A percentile compares a stretch with the other conserved stretches of the same genome.
Conservation (phyloP, 2,888 invertebrate genomes). For the Sicus ferrugineus region DNA sequence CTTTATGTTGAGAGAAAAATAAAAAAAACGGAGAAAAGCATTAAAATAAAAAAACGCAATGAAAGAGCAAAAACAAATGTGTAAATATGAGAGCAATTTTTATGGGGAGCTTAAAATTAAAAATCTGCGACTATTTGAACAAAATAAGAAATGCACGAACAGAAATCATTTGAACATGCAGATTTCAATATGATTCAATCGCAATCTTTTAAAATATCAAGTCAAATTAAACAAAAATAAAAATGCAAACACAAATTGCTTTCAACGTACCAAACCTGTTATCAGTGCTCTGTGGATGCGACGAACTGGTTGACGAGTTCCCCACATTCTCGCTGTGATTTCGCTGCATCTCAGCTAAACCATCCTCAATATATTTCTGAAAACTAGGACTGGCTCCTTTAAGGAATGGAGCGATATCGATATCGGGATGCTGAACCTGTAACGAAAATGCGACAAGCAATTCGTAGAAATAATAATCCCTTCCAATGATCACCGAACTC, state of each 20-base stretch:
- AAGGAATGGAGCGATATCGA: constrained; percentile 62
- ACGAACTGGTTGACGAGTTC: neutral
- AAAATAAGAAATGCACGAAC: too few relatives aligned
- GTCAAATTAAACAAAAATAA: too few relatives aligned
- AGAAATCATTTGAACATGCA: too few relatives aligned
- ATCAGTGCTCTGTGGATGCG: constrained; percentile 30
- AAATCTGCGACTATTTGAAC: too few relatives aligned
- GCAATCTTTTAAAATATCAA: too few relatives aligned
- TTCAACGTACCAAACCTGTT: constrained; percentile 43
- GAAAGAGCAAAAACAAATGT: too few relatives aligned
- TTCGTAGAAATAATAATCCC: too few relatives aligned
- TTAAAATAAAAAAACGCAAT: neutral
- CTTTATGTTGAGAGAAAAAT: constrained; percentile 1
- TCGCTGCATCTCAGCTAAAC: constrained; percentile 62
- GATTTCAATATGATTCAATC: too few relatives aligned
- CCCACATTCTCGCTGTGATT: constrained; percentile 43
- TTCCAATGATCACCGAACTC: too few relatives aligned
- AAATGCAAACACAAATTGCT: too few relatives aligned
- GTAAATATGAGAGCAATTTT: too few relatives aligned
- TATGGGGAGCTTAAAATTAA: too few relatives aligned
- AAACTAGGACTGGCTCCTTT: constrained; percentile 63
- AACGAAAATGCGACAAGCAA: neutral
- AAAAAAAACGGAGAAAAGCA: neutral
- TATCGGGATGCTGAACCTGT: constrained; percentile 62
- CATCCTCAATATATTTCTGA: constrained; percentile 64